Conservation (phyloP, 2,113 vertebrate genomes). For the Podilymbus podiceps region DNA sequence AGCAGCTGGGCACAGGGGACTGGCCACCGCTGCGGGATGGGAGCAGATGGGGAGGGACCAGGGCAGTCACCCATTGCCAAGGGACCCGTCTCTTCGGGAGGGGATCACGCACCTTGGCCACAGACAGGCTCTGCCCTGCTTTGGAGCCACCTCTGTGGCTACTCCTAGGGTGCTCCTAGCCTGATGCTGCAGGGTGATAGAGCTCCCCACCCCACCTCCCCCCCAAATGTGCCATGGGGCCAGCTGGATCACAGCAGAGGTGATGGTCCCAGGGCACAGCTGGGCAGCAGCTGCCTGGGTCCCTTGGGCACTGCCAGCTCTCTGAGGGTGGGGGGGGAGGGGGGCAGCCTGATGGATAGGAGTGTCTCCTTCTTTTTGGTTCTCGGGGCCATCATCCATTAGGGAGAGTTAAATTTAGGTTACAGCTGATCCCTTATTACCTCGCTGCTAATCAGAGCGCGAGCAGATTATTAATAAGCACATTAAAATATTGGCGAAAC, state of each 20-base stretch:
- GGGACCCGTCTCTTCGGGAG: background rate
- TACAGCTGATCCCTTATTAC: slow-evolving; percentile 68
- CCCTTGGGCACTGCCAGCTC: background rate
- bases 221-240: background rate
- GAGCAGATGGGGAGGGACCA: background rate
- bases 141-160: background rate
- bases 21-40: rapidly evolving
- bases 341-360: background rate
- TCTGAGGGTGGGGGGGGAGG: too few species aligned
- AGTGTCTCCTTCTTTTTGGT: slow-evolving; percentile 13
- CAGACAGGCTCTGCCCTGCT: background rate
- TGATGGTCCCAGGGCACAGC: background rate
- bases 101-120: background rate
- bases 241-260: background rate
- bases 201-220: too few species aligned
- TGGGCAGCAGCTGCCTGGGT: background rate
- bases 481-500: slow-evolving; percentile 66
- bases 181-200: background rate
- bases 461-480: slow-evolving; percentile 72
- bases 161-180: background rate
- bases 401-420: slow-evolving; percentile 72
- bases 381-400: slow-evolving; percentile 63
- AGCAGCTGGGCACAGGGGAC: background rate
- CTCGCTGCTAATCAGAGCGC: slow-evolving; percentile 65
- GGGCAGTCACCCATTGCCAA: rapidly evolving